Evolutionary conservation across 53 echinoderm and acorn worm genomes (phyloP).

Genomic region (Paracentrotus lividus): DNA sequence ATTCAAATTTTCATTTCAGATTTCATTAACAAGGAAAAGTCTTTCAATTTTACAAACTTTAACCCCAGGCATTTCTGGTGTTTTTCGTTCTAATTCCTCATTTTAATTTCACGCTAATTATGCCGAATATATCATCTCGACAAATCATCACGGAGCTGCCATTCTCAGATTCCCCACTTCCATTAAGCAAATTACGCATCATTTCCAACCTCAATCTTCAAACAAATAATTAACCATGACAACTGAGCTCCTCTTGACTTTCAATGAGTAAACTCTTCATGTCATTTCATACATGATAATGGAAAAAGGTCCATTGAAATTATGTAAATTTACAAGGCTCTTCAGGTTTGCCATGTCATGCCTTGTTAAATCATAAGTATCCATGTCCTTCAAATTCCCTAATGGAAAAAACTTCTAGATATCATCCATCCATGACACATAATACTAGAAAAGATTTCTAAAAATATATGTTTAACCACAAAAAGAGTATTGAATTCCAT

Average conservation of each 20-base stretch:
- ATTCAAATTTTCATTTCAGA: neutral
- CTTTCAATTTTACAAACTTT: neutral
- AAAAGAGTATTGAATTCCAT: slow-evolving; percentile 1
- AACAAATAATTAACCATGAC: slow-evolving; percentile 50
- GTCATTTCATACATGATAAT: slow-evolving; percentile 21
- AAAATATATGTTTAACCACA: neutral
- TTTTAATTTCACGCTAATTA: slow-evolving; percentile 4
- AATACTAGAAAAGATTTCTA: slow-evolving; percentile 11
- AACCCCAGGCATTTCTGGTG: neutral
- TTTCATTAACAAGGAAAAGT: neutral
- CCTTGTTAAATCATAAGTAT: neutral
- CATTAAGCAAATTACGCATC: slow-evolving; percentile 30
- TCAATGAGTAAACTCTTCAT: slow-evolving; percentile 38
- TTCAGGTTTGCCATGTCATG: slow-evolving; percentile 1
- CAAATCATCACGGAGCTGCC: neutral
- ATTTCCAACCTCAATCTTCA: slow-evolving; percentile 13
- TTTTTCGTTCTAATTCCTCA: neutral
- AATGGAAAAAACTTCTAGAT: neutral
- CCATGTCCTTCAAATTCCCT: neutral
- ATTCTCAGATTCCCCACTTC: neutral
- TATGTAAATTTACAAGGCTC: slow-evolving; percentile 46
- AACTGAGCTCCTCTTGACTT: slow-evolving; percentile 41
- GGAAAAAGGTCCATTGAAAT: slow-evolving; percentile 9
- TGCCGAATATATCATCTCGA: neutral
- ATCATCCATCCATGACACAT: neutral